Percentiles rank a stretch among this genome's conserved stretches.
Conservation (phyloP, 2,113 vertebrate species). For the Indri indri region DNA sequence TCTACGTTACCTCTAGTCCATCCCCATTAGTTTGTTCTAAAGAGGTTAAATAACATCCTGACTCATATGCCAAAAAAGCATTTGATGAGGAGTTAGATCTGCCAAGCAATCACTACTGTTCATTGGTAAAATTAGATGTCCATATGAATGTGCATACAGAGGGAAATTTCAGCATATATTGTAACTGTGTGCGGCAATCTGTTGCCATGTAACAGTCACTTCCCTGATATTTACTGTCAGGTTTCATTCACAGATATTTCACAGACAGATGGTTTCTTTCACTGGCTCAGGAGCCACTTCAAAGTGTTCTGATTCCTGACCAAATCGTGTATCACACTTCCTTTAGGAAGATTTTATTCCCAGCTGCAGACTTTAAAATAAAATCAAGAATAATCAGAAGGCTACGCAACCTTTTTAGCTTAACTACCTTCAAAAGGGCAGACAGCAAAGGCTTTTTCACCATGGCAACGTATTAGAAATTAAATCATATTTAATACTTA, state of each 20-base stretch:
- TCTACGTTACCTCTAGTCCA: not conserved
- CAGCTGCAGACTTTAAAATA: conserved; percentile 37
- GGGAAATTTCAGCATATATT: not conserved
- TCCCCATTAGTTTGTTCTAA: not conserved
- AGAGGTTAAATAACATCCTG: not conserved
- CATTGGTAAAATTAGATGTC: not conserved
- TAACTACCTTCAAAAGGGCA: not conserved
- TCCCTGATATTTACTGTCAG: conserved; percentile 61
- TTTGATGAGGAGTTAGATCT: not conserved
- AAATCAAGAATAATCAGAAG: conserved; percentile 54
- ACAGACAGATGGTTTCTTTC: conserved; percentile 64
- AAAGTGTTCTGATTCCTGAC: conserved; percentile 38
- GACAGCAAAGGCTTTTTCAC: not conserved
- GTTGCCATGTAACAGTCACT: conserved; percentile 35
- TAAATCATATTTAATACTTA: conserved; percentile 18
- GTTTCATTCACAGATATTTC: conserved; percentile 69
- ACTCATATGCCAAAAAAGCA: conserved; percentile 28
- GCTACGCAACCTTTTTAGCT: not conserved
- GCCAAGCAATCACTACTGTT: not conserved
- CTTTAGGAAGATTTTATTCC: conserved; percentile 53
- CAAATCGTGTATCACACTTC: conserved; percentile 47
- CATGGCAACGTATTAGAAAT: not conserved
- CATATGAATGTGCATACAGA: not conserved
- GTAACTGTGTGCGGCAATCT: not conserved
- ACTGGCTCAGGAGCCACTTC: conserved; percentile 49